Evolutionary conservation across 2,888 invertebrate genomes (phyloP).

Genomic region (Stenchaetothrips biformis): DNA sequence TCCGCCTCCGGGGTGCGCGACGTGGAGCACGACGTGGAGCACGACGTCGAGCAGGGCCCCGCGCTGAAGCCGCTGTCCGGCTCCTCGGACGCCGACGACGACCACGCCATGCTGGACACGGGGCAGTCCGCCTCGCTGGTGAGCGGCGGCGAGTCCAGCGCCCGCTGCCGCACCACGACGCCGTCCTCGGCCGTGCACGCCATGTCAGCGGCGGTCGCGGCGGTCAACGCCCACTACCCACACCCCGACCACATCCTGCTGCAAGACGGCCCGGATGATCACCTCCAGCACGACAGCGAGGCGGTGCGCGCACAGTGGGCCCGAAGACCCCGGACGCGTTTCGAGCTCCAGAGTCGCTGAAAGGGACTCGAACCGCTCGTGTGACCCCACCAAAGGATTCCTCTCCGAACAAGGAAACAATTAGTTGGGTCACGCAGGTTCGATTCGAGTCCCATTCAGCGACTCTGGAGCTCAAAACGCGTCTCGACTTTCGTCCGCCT

Average conservation of each 20-base stretch:
- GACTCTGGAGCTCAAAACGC: too few species aligned
- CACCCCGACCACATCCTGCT: background rate
- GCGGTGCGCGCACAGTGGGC: too few species aligned
- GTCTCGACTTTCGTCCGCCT: too few species aligned
- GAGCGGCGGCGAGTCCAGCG: conserved; percentile 28
- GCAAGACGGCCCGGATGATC: background rate
- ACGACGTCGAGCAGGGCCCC: conserved; percentile 8
- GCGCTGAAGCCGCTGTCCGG: conserved; percentile 16
- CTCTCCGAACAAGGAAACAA: too few species aligned
- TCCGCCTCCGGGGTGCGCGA: background rate
- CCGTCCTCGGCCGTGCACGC: background rate
- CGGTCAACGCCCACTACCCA: background rate
- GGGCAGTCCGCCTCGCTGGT: conserved; percentile 28
- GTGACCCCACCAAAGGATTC: too few species aligned
- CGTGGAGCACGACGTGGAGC: too few species aligned
- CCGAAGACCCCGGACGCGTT: too few species aligned
- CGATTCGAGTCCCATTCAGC: too few species aligned
- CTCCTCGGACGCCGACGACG: conserved; percentile 11
- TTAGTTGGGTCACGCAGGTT: too few species aligned
- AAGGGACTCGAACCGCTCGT: too few species aligned
- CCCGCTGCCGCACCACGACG: conserved; percentile 22
- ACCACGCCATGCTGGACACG: background rate
- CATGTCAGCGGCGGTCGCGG: background rate
- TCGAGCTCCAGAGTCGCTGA: too few species aligned
- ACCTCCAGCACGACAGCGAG: background rate